These are phyloP conservation scores for Sebastiscus tertius DNA, from an alignment of 2,797 vertebrate species.

Conservation along the genomic window DNA sequence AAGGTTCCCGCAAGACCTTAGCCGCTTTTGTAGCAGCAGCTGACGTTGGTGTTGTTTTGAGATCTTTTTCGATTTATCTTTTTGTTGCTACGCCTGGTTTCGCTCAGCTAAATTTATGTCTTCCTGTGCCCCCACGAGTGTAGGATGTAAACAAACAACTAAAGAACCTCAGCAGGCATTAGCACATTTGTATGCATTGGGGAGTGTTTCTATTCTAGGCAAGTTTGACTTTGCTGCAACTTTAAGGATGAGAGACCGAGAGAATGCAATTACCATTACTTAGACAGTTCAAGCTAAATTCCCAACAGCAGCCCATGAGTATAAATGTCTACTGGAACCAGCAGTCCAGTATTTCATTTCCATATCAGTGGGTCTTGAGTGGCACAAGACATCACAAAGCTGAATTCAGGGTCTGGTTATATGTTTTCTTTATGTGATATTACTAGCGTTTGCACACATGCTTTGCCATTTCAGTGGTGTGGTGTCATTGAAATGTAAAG, in stretches of 20 bases:
- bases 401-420: not conserved
- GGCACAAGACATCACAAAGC: not conserved
- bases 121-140: slow-evolving; percentile 5
- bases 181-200: slow-evolving; percentile 45
- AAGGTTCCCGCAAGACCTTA: fast-evolving
- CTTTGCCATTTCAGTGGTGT: not conserved
- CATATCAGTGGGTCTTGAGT: not conserved
- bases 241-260: slow-evolving; percentile 2
- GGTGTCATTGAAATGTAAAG: slow-evolving; percentile 19
- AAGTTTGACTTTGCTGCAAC: slow-evolving; percentile 25
- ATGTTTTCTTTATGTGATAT: not conserved
- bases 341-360: not conserved
- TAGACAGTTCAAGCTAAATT: slow-evolving; percentile 6
- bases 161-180: slow-evolving; percentile 16
- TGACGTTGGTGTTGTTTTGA: not conserved
- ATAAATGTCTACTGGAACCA: not conserved
- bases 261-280: slow-evolving; percentile 21
- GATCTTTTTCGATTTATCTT: not conserved
- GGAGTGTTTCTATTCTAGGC: slow-evolving; percentile 26
- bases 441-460: slow-evolving; percentile 7
- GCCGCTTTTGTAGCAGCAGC: not conserved
- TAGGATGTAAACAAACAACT: slow-evolving; percentile 39
- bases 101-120: not conserved
- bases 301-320: not conserved
- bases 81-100: not conserved